A percentile compares a stretch with the other conserved stretches of the same genome.
phyloP scores from a whole-genome alignment of 2,888 invertebrate genomes.

The Drosophila robusta region DNA sequence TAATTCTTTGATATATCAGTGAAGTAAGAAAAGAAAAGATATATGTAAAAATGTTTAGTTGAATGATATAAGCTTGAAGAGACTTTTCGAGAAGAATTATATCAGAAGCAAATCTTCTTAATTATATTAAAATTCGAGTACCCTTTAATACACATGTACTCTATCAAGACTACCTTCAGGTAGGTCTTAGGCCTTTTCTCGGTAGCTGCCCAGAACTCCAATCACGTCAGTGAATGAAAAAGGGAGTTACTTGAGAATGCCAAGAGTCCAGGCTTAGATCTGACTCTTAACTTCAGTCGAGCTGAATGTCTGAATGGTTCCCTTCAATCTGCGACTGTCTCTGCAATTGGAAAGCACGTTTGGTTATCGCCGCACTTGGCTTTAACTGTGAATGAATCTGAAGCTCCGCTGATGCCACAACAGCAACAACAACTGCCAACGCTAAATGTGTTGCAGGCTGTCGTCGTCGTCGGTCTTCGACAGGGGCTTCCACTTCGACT shows the following conservation, averaged over 20 bases:
- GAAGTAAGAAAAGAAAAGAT: too few species aligned
- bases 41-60: too few species aligned
- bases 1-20: too few species aligned
- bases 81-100: too few species aligned
- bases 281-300: conserved; percentile 30
- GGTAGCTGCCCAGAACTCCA: neutral
- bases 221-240: conserved; percentile 1
- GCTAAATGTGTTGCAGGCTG: conserved; percentile 47
- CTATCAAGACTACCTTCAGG: conserved; percentile 2
- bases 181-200: neutral
- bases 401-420: conserved; percentile 63
- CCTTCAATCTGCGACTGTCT: conserved; percentile 11
- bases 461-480: conserved; percentile 33
- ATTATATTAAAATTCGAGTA: too few species aligned
- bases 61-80: too few species aligned
- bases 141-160: too few species aligned
- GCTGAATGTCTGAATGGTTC: conserved; percentile 32
- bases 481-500: conserved; percentile 3
- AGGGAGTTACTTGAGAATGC: conserved; percentile 31
- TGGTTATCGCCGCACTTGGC: conserved; percentile 39
- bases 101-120: too few species aligned
- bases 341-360: conserved; percentile 46
- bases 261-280: conserved; percentile 12
- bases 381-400: conserved; percentile 55
- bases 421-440: conserved; percentile 13